These are phyloP conservation scores for Dendroctonus ponderosae DNA, from an alignment of 1,140 invertebrate species.

Conservation along the genomic window DNA sequence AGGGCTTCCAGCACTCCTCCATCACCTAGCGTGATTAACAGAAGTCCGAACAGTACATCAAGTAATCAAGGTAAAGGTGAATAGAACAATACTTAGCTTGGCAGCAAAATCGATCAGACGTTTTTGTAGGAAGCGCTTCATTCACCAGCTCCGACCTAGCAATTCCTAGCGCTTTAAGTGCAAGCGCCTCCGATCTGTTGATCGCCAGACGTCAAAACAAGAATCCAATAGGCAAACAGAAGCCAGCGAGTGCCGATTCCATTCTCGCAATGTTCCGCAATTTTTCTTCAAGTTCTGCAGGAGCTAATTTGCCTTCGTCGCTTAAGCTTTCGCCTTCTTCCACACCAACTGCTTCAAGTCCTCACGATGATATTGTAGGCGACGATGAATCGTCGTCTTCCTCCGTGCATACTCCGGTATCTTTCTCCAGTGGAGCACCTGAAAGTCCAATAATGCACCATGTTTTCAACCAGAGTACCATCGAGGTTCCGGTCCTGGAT, in stretches of 20 bases:
- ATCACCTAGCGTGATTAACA: conserved; percentile 55
- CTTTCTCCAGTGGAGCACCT: conserved; percentile 55
- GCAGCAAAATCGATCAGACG: not conserved
- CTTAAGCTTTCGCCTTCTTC: conserved; percentile 60
- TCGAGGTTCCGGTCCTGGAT: conserved; percentile 67
- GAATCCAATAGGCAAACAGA: conserved; percentile 50
- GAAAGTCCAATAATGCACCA: conserved; percentile 58
- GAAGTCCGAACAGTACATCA: conserved; percentile 62
- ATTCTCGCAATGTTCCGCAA: conserved; percentile 72
- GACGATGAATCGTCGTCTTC: conserved; percentile 63
- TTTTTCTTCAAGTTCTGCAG: conserved; percentile 58
- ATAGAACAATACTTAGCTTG: too few species aligned
- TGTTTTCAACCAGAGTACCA: conserved; percentile 46
- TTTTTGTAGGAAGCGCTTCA: conserved; percentile 59
- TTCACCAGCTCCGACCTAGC: conserved; percentile 65
- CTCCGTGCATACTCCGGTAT: conserved; percentile 58
- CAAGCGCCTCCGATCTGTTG: conserved; percentile 48
- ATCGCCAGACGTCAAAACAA: conserved; percentile 35
- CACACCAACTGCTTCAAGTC: conserved; percentile 65
- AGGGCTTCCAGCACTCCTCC: conserved; percentile 56
- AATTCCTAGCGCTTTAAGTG: conserved; percentile 46
- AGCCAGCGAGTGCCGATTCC: conserved; percentile 69
- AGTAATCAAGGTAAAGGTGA: conserved; percentile 58
- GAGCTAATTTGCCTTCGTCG: conserved; percentile 56
- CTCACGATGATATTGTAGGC: conserved; percentile 64